Evolutionary conservation across 1,140 invertebrate species (phyloP), one percentile per base, ranked within the genome.

Genomic region (Anoplophora glabripennis): DNA sequence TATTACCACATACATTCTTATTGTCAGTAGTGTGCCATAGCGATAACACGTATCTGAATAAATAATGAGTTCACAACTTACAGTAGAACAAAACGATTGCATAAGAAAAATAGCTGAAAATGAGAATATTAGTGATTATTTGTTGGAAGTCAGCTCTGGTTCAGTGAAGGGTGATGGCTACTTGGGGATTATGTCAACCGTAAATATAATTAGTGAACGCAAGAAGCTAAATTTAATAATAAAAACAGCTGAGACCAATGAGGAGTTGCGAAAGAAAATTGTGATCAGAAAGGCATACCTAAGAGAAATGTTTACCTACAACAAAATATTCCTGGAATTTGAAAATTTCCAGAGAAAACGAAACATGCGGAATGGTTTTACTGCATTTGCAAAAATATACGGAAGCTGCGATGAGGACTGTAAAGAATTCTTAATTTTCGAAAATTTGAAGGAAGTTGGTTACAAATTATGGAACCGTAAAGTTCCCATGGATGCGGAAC

Each of bases 401-500:
- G 74, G 67, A 5, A 70, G 59, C n/a, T 44, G 37, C 10, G 57
- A 48, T 7, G 74, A 79, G 42, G 70, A 75, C 34, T 64, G 67
- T 4, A 63, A 81, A 45, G 80, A 83, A 70, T 59, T 18, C 14
- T 51, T 63, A 10, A 10, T 63, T 17, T 44, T 63, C 35, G 57
- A 63, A n/a, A 42, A 63, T 33, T n/a, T 63, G 7, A 52, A 38
- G 36, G n/a, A 36, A 41, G 42, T 51, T 4, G 76, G 77, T 1
- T 84, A 75, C 60, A 49, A 53, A n/a, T 70, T 84, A 60, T 72
- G 77, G 53, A 72, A 83, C 63, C 75, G 80, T 38, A 74, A 76
- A 10, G 58, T 67, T 5, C 68, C 78, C 3, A 65, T 84, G 11
- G 69, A 78, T n/a, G 55, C 73, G 7, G 73, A 78, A 1, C 78